Evolutionary conservation across 2,888 invertebrate genomes (phyloP).

Genomic region (Leptarthrus brevirostris): DNA sequence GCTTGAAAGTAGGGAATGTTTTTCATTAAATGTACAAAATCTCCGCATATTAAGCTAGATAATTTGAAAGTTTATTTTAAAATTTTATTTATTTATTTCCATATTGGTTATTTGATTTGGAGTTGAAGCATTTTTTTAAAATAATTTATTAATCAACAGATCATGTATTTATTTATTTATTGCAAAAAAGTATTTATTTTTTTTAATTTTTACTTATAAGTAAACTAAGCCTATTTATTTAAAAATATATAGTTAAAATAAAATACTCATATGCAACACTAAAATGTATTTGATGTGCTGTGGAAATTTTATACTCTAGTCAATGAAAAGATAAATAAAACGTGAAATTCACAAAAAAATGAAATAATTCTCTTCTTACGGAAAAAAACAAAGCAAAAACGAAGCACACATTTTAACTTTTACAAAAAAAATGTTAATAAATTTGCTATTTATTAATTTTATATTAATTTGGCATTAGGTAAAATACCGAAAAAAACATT

Average conservation of each 20-base stretch:
- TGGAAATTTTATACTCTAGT: conserved; percentile 45
- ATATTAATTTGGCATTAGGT: conserved; percentile 23
- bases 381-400: conserved; percentile 14
- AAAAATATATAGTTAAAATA: conserved; percentile 1
- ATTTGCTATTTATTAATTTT: conserved; percentile 30
- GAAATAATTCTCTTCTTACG: conserved; percentile 28
- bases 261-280: conserved; percentile 22
- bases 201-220: conserved; percentile 12
- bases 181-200: conserved; percentile 16
- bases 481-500: conserved; percentile 28
- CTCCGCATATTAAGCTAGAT: no score
- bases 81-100: no score
- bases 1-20: no score
- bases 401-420: conserved; percentile 38
- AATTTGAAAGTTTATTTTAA: no score
- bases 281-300: conserved; percentile 45
- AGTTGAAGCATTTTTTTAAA: neutral
- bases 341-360: neutral
- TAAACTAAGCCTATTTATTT: conserved; percentile 39
- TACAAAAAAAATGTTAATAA: conserved; percentile 12
- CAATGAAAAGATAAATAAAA: conserved; percentile 30
- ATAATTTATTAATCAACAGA: no score
- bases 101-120: neutral
- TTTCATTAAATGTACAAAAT: no score
- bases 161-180: conserved; percentile 33